Base-by-base conservation (phyloP, 2,888 invertebrate genomes). In the Ornithoptera alexandrae region DNA sequence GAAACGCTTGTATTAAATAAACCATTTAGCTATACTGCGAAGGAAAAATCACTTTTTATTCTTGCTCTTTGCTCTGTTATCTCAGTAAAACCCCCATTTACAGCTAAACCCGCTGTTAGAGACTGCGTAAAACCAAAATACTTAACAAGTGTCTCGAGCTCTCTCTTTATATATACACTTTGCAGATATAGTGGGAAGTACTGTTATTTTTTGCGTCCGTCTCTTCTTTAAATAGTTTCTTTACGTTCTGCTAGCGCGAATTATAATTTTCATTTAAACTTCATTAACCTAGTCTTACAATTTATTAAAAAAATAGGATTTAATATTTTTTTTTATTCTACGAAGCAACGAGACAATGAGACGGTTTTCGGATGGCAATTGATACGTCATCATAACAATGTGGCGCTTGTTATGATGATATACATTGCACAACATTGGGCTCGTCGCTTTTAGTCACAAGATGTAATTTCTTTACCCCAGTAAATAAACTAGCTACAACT, bases 111-210 rank as follows among this genome's bases (percentile, higher is more conserved):
- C 63, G 63, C 70, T 70, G 70, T 67, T 70, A 70, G 63, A 39
- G 60, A 67, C 70, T 63, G 59, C 70, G 67, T 70, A 67, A 67
- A 70, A 70, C 64, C 70, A 67, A 70, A 70, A 70, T 64, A 64
- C 67, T 61, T 67, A 67, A 67, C 63, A 42, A 67, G 60, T 67
- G 70, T 57, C 67, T 60, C 67, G 60, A 67, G 67, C 63, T 64
- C 64, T 67, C 56, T 42, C 60, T 63, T 67, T 60, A 67, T 58
- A 64, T 46, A 67, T 60, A 39, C 20, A 5, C 10, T 65, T 46
- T 15, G 65, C 58, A 42, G 18, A 39, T 61, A 53, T n/a, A n/a
- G 53, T 18, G n/a, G 53, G 53, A 7, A 50, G 12, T 10, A 6
- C n/a, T 53, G 53, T 53, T 53, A 53, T 53, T 53, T 53, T n/a